phyloP scores from a whole-genome alignment of 1,140 invertebrate genomes.

The Zophobas morio region DNA sequence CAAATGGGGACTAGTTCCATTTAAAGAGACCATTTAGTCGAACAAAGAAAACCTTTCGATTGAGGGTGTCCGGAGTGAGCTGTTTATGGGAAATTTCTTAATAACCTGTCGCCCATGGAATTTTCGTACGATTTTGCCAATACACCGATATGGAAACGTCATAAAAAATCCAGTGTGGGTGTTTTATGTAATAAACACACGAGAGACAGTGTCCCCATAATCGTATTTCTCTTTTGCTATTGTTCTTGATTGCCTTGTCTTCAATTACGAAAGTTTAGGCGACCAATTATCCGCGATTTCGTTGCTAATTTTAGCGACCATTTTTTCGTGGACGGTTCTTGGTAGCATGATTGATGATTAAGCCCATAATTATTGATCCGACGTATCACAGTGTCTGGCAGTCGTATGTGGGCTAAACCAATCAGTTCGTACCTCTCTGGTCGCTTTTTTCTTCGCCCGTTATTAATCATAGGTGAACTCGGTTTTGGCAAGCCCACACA shows the following conservation, averaged over 20 bases:
- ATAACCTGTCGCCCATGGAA: slow-evolving; percentile 33
- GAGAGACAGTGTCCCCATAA: slow-evolving; percentile 15
- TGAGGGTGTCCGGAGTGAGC: background rate
- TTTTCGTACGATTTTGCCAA: slow-evolving; percentile 20
- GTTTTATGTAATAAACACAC: background rate
- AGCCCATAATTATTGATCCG: background rate
- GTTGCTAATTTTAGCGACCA: background rate
- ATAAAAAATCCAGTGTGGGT: slow-evolving; percentile 15
- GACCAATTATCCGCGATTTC: background rate
- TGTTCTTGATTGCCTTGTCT: slow-evolving; percentile 24
- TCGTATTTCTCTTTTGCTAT: slow-evolving; percentile 6
- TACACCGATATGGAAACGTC: background rate
- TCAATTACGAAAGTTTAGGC: slow-evolving; percentile 9
- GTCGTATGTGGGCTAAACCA: slow-evolving; percentile 22
- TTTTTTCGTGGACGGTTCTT: background rate
- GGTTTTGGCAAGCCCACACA: background rate
- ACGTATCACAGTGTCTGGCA: background rate
- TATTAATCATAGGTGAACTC: too few relatives aligned
- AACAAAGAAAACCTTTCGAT: background rate
- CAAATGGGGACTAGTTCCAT: background rate
- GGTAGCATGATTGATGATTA: too few relatives aligned
- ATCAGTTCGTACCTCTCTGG: background rate
- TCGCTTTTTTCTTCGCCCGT: slow-evolving; percentile 1
- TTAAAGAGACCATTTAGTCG: background rate
- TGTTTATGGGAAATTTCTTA: slow-evolving; percentile 15